Conservation (phyloP, 2,113 vertebrate genomes). For the Ptychochromis oligacanthus region DNA sequence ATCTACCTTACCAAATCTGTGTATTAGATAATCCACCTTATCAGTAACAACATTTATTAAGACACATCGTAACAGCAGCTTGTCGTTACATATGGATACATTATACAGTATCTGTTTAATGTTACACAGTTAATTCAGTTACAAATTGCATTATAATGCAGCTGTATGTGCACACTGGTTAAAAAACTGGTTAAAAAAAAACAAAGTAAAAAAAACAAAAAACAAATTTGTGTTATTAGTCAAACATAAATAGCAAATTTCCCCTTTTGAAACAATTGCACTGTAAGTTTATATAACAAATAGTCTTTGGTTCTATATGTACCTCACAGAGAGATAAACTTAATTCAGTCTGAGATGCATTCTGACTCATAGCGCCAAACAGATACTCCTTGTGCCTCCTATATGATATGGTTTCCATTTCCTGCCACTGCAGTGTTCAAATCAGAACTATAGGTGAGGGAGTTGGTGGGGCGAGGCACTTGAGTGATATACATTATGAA, state of each 20-base stretch:
- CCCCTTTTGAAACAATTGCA: neutral
- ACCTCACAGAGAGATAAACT: neutral
- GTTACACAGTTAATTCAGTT: neutral
- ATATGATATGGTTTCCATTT: conserved; percentile 40
- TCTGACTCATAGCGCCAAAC: conserved; percentile 5
- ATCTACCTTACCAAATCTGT: neutral
- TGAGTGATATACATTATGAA: conserved; percentile 18
- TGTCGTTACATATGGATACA: neutral
- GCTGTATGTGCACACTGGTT: neutral
- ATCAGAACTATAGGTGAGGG: conserved; percentile 3
- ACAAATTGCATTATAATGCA: neutral
- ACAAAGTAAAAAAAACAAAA: neutral
- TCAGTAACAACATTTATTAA: neutral
- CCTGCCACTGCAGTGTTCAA: neutral
- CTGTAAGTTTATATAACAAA: conserved; percentile 3
- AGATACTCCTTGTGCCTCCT: conserved; percentile 15
- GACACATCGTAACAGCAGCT: neutral
- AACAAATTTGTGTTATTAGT: neutral
- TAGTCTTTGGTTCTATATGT: conserved; percentile 3
- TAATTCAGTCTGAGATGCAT: conserved; percentile 31
- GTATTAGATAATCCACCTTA: neutral
- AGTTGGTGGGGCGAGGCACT: neutral
- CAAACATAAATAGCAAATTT: neutral
- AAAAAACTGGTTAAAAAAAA: neutral
- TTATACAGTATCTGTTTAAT: neutral